phyloP scores from a whole-genome alignment of 2,797 vertebrate species.

The Austrolebias charrua region DNA sequence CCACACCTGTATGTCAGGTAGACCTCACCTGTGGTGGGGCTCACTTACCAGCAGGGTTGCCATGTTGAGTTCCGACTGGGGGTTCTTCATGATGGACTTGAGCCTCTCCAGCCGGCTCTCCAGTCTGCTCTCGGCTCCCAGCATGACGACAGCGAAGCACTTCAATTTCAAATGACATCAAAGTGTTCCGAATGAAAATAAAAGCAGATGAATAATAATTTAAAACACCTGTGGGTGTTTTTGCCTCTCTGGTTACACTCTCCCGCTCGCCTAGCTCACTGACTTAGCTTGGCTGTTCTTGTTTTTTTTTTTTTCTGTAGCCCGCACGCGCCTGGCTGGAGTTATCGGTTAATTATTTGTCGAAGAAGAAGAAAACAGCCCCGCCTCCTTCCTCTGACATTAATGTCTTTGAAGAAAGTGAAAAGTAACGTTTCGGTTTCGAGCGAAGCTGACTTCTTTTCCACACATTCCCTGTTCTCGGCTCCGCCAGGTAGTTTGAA shows the following conservation, averaged over 20 bases:
- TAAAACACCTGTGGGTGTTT: slow-evolving; percentile 39
- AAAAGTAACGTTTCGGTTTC: neutral
- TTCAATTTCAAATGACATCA: slow-evolving; percentile 33
- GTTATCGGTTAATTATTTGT: slow-evolving; percentile 51
- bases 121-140: slow-evolving; percentile 75
- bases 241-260: neutral
- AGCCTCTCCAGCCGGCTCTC: slow-evolving; percentile 74
- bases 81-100: slow-evolving; percentile 75
- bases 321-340: slow-evolving; percentile 14
- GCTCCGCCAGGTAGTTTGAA: slow-evolving; percentile 39
- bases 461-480: slow-evolving; percentile 25
- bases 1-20: neutral
- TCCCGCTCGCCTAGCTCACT: slow-evolving; percentile 22
- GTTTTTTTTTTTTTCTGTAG: slow-evolving; percentile 12
- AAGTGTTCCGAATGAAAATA: neutral
- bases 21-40: neutral
- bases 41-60: slow-evolving; percentile 81
- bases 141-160: slow-evolving; percentile 55
- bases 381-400: neutral
- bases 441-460: neutral
- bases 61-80: slow-evolving; percentile 74
- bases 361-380: neutral
- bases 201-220: too few species aligned
- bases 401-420: neutral
- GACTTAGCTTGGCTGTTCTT: slow-evolving; percentile 23